Evolutionary conservation across 2,888 invertebrate genomes (phyloP).

Genomic region (Nipponacmea schrenckii): DNA sequence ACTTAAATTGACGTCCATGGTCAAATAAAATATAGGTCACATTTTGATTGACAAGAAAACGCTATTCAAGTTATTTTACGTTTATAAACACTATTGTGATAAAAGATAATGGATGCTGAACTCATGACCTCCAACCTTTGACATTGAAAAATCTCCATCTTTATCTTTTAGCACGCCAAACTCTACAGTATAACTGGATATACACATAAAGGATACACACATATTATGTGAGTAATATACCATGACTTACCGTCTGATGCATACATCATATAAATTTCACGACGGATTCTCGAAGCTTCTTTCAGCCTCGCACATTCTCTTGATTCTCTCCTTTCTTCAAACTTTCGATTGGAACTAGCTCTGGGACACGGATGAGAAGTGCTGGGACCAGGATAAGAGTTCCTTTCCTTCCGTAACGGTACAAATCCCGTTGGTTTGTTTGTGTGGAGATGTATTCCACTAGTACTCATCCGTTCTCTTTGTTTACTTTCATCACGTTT

Average conservation of each 20-base stretch:
- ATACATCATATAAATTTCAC: not conserved
- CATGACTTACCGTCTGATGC: not conserved
- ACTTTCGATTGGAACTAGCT: slow-evolving; percentile 26
- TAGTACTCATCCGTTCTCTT: slow-evolving; percentile 23
- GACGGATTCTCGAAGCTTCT: not conserved
- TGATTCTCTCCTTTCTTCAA: slow-evolving; percentile 21
- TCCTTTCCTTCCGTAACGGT: slow-evolving; percentile 11
- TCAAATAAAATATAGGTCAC: too few relatives aligned
- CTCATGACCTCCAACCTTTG: too few relatives aligned
- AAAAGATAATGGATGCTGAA: too few relatives aligned
- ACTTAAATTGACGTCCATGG: too few relatives aligned
- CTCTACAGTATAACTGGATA: too few relatives aligned
- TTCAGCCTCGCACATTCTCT: slow-evolving; percentile 10
- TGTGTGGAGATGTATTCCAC: slow-evolving; percentile 6
- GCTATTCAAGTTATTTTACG: too few relatives aligned
- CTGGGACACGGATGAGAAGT: not conserved
- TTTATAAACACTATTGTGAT: too few relatives aligned
- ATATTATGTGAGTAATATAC: too few relatives aligned
- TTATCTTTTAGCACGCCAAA: too few relatives aligned
- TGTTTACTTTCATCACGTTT: slow-evolving; percentile 35
- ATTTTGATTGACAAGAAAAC: too few relatives aligned
- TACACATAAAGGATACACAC: too few relatives aligned
- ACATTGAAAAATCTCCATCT: too few relatives aligned
- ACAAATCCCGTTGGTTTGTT: slow-evolving; percentile 33
- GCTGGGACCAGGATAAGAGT: slow-evolving; percentile 5